Base-by-base conservation (phyloP, 2,113 vertebrate species). In the Platichthys flesus region DNA sequence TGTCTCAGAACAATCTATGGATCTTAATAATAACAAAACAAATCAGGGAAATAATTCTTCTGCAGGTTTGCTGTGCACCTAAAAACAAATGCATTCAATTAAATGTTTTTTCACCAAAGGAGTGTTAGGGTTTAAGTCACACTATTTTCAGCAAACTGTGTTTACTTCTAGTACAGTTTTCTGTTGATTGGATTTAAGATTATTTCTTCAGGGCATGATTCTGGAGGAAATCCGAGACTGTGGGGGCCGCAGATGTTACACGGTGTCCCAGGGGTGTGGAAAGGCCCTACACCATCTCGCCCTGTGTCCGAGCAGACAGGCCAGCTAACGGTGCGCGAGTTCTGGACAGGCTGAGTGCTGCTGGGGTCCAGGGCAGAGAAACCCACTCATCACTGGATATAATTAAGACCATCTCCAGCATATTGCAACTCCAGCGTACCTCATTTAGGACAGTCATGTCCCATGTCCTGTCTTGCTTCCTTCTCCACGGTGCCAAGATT, bases 171-270 rank as follows among this genome's bases (percentile, higher is more conserved):
- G 14, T 45, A 45, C 10, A 45, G 42, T 45, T 47, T 15, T 47
- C 13, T 24, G 26, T 13, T n/a, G 15, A 40, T 13, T n/a, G 40
- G 6, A 47, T 37, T 24, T 8, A 40, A 13, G 28, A 66, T 49
- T 35, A 40, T 45, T 2, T 40, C 40, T 12, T 15, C n/a, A 6
- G 35, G 49, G 47, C 15, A 23, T 35, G 0, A 2, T 35, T 31
- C 13, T 5, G 8, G 13, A 49, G 14, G 26, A 24, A 0, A 10
- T 21, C 54, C 21, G 10, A 55, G n/a, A 21, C 52, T 80, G 82
- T 85, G 85, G 56, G 68, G 82, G 74, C 49, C 76, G 84, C 80
- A 88, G 84, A 84, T 85, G 86, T 75, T 69, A 67, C 64, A 64
- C 62, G 45, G 56, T 58, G 73, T 84, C 80, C 69, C 66, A 42